These are phyloP conservation scores for Cistogaster globosa DNA, from an alignment of 2,888 invertebrate genomes.

Conservation along the genomic window DNA sequence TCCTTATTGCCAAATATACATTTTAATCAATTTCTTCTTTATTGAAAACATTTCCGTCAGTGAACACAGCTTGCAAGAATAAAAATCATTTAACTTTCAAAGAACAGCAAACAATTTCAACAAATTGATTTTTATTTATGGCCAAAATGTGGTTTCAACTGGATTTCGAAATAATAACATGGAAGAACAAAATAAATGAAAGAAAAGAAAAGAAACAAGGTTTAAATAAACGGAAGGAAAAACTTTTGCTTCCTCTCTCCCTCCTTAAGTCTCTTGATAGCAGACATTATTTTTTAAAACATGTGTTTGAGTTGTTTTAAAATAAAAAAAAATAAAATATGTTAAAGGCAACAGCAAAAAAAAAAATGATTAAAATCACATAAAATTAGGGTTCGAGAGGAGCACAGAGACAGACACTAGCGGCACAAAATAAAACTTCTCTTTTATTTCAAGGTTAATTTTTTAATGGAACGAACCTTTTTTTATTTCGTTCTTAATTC, in stretches of 20 bases:
- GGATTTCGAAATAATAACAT: background rate
- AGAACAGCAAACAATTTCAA: conserved; percentile 44
- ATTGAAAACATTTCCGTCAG: background rate
- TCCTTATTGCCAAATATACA: too few relatives aligned
- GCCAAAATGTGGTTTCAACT: conserved; percentile 53
- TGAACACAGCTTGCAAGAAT: conserved; percentile 7
- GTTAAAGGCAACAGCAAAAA: conserved; percentile 12
- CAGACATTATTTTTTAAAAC: conserved; percentile 35
- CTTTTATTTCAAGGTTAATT: conserved; percentile 60
- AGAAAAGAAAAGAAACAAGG: background rate
- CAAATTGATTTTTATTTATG: conserved; percentile 69
- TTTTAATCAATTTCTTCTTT: background rate
- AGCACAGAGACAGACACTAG: conserved; percentile 10
- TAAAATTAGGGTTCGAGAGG: conserved; percentile 54
- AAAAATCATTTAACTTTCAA: conserved; percentile 45
- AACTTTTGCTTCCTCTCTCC: conserved; percentile 6
- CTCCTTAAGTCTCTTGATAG: background rate
- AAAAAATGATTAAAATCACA: conserved; percentile 66
- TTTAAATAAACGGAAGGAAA: conserved; percentile 32
- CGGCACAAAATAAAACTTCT: conserved; percentile 40
- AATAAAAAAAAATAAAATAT: conserved; percentile 13
- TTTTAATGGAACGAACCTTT: conserved; percentile 23
- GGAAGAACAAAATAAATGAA: background rate
- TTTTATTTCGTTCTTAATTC: background rate
- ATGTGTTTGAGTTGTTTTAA: conserved; percentile 53